phyloP scores from a whole-genome alignment of 37 sponge, comb jelly and placozoan species.

The Amphimedon queenslandica region DNA sequence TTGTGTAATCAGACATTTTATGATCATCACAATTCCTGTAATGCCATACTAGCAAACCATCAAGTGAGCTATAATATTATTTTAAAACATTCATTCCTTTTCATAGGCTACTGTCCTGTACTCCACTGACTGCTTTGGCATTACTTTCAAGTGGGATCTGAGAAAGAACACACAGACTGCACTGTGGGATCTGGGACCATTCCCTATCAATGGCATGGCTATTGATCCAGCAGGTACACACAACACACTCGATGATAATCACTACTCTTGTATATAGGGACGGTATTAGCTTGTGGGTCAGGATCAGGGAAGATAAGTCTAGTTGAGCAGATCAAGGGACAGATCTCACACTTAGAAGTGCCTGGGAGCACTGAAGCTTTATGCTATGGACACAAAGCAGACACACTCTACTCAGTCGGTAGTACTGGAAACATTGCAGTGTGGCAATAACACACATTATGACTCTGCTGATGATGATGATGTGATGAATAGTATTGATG shows the following conservation, averaged over 20 bases:
- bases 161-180: conserved; percentile 2
- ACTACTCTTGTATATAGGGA: not conserved
- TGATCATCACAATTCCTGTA: conserved; percentile 90
- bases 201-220: conserved; percentile 58
- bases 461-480: no score
- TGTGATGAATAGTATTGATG: not conserved
- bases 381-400: not conserved
- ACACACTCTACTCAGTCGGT: not conserved
- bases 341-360: not conserved
- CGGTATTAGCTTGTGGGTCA: conserved; percentile 4
- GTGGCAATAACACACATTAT: conserved; percentile 5
- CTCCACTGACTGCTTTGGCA: conserved; percentile 77
- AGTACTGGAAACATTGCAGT: not conserved
- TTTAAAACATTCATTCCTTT: not conserved
- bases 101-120: conserved; percentile 40
- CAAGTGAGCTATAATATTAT: conserved; percentile 36
- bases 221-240: conserved; percentile 72
- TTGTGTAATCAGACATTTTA: conserved; percentile 87
- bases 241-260: not conserved
- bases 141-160: conserved; percentile 74
- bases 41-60: conserved; percentile 40
- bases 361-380: not conserved
- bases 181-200: conserved; percentile 67
- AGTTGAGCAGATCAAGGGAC: not conserved
- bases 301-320: not conserved